Evolutionary conservation across 2,797 vertebrate species (phyloP).

Genomic region (Tiaroga cobitis): DNA sequence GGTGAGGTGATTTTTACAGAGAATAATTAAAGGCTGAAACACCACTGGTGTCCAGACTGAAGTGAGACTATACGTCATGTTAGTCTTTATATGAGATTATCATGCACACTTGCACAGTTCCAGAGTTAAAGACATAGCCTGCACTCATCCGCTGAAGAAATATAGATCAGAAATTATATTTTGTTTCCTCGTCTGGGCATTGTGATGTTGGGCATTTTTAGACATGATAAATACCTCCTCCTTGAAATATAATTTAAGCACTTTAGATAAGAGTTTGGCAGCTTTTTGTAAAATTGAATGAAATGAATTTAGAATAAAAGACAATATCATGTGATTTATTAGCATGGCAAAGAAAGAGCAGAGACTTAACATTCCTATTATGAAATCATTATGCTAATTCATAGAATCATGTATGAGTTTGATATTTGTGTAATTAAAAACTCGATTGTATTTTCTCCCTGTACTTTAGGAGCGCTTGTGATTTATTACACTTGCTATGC

Average conservation of each 20-base stretch:
- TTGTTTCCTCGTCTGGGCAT: neutral
- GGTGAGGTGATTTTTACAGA: slow-evolving; percentile 55
- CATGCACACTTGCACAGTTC: neutral
- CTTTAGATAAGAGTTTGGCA: slow-evolving; percentile 12
- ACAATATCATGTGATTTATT: slow-evolving; percentile 59
- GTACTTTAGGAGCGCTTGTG: slow-evolving; percentile 67
- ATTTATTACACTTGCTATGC: slow-evolving; percentile 70
- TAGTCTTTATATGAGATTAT: slow-evolving; percentile 20
- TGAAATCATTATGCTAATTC: slow-evolving; percentile 74
- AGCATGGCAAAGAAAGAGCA: slow-evolving; percentile 42
- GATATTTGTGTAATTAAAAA: slow-evolving; percentile 84
- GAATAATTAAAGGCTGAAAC: slow-evolving; percentile 55
- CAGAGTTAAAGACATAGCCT: neutral
- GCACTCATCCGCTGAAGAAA: neutral
- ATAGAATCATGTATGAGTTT: slow-evolving; percentile 73
- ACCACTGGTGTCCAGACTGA: slow-evolving; percentile 1
- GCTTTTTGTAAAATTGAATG: slow-evolving; percentile 15
- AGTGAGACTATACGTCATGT: slow-evolving; percentile 22
- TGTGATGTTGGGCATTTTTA: neutral
- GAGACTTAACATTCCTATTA: slow-evolving; percentile 50
- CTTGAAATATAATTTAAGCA: neutral
- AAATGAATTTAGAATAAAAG: slow-evolving; percentile 35
- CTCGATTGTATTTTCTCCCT: slow-evolving; percentile 65
- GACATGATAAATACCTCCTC: neutral
- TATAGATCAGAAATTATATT: neutral